These are phyloP conservation scores for Microtus richardsoni DNA, from an alignment of 2,113 vertebrate species.

Conservation along the genomic window DNA sequence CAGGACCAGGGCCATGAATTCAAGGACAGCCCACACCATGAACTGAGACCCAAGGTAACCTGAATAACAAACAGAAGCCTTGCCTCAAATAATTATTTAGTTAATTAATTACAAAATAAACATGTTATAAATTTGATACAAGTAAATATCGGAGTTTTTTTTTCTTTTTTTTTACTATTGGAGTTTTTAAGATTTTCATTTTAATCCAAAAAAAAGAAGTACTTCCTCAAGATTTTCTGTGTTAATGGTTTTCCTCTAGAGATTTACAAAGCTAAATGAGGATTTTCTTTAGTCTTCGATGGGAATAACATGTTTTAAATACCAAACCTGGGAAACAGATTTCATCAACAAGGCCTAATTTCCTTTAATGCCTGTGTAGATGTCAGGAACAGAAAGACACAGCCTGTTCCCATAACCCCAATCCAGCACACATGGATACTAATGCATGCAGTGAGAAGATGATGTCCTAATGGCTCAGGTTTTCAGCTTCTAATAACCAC, in stretches of 20 bases:
- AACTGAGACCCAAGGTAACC: background rate
- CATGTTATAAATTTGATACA: background rate
- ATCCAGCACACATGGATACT: background rate
- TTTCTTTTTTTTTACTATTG: background rate
- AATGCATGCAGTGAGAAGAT: background rate
- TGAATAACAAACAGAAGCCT: background rate
- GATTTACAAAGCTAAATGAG: constrained; percentile 43
- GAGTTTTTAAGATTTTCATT: background rate
- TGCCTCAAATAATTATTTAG: background rate
- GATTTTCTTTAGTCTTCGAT: background rate
- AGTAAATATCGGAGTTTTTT: background rate
- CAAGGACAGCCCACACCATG: background rate
- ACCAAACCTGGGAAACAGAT: constrained; percentile 23
- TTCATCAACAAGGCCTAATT: constrained; percentile 2
- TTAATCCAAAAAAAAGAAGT: background rate
- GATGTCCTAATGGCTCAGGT: background rate
- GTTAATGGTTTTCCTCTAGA: background rate
- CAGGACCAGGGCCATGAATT: background rate
- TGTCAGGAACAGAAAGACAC: background rate
- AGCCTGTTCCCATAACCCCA: background rate
- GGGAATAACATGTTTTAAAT: constrained; percentile 55
- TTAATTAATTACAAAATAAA: background rate
- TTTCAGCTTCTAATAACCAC: background rate
- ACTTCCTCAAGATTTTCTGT: background rate
- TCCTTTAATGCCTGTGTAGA: constrained; percentile 14